These are phyloP conservation scores for Euzetes globulus DNA, from an alignment of 2,888 invertebrate species.

Conservation along the genomic window DNA sequence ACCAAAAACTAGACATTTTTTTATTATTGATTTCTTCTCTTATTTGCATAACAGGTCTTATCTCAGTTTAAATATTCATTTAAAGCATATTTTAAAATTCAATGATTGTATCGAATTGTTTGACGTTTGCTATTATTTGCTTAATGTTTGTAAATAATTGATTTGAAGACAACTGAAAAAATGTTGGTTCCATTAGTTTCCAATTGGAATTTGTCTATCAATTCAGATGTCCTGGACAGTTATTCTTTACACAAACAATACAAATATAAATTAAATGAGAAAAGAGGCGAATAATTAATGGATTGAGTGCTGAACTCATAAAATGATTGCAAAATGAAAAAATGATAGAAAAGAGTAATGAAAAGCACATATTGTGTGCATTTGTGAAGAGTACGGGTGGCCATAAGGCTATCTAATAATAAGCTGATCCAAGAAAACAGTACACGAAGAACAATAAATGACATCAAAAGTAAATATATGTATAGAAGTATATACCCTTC, in stretches of 20 bases:
- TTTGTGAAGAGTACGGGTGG: neutral
- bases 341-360: neutral
- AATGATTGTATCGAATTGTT: too few species aligned
- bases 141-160: too few species aligned
- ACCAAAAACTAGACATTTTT: neutral
- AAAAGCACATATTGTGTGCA: neutral
- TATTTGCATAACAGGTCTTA: slow-evolving; percentile 13
- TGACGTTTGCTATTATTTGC: too few species aligned
- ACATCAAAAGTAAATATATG: slow-evolving; percentile 22
- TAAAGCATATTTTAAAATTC: neutral
- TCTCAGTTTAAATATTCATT: neutral
- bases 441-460: slow-evolving; percentile 16
- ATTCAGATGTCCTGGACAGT: too few species aligned
- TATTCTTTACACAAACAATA: too few species aligned
- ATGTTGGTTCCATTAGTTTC: too few species aligned
- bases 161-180: too few species aligned
- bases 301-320: neutral
- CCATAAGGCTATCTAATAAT: slow-evolving; percentile 12
- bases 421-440: neutral
- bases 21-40: neutral
- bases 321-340: neutral
- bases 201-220: too few species aligned
- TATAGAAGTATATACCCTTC: neutral
- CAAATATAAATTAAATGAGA: too few species aligned
- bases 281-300: neutral